phyloP scores from a whole-genome alignment of 2,888 invertebrate genomes.

The Agrotis puta region DNA sequence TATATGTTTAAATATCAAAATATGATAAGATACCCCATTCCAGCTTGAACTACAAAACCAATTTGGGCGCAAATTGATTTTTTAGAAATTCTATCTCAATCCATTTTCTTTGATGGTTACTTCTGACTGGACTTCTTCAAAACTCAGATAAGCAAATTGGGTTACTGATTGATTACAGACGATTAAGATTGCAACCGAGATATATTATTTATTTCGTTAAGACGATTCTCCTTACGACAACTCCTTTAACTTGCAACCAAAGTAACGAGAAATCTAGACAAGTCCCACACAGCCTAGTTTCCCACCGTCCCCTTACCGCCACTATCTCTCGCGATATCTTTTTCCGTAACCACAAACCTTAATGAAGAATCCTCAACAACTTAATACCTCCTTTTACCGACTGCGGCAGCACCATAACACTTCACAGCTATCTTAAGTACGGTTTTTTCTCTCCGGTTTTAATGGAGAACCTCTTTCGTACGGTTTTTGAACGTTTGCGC shows the following conservation, averaged over 20 bases:
- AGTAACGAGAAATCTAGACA: not conserved
- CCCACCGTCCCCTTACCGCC: not conserved
- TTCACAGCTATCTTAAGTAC: slow-evolving; percentile 63
- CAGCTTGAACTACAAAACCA: not conserved
- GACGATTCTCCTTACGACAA: not conserved
- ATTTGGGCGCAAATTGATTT: not conserved
- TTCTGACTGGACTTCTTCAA: too few relatives aligned
- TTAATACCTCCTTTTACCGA: slow-evolving; percentile 52
- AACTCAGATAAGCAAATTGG: too few relatives aligned
- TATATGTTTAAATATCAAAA: too few relatives aligned
- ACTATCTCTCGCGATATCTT: slow-evolving; percentile 28
- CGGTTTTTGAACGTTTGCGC: slow-evolving; percentile 58
- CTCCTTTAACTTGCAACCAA: not conserved
- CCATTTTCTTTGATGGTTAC: too few relatives aligned
- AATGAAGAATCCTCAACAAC: slow-evolving; percentile 53
- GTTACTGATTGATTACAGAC: too few relatives aligned
- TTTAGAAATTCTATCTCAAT: too few relatives aligned
- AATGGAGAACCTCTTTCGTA: slow-evolving; percentile 65
- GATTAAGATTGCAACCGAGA: too few relatives aligned
- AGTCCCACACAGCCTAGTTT: not conserved
- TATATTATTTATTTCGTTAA: too few relatives aligned
- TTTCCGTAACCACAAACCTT: slow-evolving; percentile 28
- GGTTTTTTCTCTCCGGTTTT: slow-evolving; percentile 44
- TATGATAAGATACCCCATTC: not conserved
- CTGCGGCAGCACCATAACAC: slow-evolving; percentile 56